Evolutionary conservation across 2,797 vertebrate genomes (phyloP).

Genomic region (Crax fasciolata): DNA sequence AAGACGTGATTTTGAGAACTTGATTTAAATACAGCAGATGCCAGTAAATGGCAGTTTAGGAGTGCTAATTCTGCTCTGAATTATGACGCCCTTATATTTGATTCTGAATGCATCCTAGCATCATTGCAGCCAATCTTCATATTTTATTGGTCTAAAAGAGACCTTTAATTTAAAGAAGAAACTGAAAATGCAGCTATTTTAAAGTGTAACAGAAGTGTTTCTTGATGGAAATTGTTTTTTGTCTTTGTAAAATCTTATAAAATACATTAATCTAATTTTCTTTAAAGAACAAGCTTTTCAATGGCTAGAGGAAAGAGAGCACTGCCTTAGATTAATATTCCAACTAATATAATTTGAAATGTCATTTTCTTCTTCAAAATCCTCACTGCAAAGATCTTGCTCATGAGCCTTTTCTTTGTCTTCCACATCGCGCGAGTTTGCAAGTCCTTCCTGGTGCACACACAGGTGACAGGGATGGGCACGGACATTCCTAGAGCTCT

Average conservation of each 20-base stretch:
- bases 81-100: conserved; percentile 6
- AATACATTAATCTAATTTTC: not conserved
- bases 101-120: not conserved
- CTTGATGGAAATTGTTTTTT: not conserved
- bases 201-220: not conserved
- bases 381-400: not conserved
- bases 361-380: not conserved
- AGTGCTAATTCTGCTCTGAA: conserved; percentile 39
- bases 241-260: not conserved
- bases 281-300: not conserved
- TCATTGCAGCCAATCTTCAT: not conserved
- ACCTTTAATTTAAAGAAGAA: not conserved
- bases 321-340: not conserved
- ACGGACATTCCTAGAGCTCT: not conserved
- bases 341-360: not conserved
- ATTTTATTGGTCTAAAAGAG: not conserved
- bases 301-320: not conserved
- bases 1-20: conserved; percentile 43
- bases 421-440: not conserved
- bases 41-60: conserved; percentile 33
- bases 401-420: not conserved
- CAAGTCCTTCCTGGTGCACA: not conserved
- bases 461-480: not conserved
- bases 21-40: conserved; percentile 52
- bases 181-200: not conserved